phyloP scores from a whole-genome alignment of 2,888 invertebrate genomes.

The Dyspetes luteomarginatus region DNA sequence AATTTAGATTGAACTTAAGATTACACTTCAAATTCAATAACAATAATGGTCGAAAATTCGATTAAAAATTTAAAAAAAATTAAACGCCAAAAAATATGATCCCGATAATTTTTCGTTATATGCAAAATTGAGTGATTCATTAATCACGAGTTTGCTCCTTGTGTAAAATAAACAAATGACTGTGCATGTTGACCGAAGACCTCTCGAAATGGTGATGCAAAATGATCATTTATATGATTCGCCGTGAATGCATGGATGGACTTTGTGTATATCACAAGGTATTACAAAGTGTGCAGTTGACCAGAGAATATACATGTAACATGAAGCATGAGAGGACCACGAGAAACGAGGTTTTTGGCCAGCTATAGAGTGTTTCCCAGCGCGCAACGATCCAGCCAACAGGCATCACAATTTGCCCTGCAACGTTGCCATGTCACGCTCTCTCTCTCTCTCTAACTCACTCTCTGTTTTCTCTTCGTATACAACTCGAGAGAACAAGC shows the following conservation, averaged over 20 bases:
- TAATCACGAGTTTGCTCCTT: too few relatives aligned
- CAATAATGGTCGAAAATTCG: too few relatives aligned
- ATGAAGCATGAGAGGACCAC: background rate
- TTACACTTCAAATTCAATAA: too few relatives aligned
- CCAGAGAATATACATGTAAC: background rate
- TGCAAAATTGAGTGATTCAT: background rate
- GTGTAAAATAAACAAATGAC: background rate
- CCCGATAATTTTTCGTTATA: background rate
- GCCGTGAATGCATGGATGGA: background rate
- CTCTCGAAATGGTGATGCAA: background rate
- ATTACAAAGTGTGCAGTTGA: background rate
- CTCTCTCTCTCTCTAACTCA: slow-evolving; percentile 28
- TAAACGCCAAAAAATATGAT: background rate
- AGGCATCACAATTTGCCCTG: slow-evolving; percentile 4
- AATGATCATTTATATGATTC: background rate
- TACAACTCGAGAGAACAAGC: slow-evolving; percentile 13
- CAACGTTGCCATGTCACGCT: slow-evolving; percentile 46
- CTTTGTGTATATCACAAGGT: background rate
- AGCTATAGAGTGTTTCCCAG: background rate
- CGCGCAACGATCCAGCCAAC: background rate
- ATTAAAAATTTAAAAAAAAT: too few relatives aligned
- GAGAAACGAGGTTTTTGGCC: background rate
- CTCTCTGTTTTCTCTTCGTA: background rate
- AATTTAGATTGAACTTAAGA: too few relatives aligned
- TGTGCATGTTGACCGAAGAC: background rate